Base-by-base conservation (phyloP, 2,113 vertebrate genomes). In the Gadus macrocephalus region DNA sequence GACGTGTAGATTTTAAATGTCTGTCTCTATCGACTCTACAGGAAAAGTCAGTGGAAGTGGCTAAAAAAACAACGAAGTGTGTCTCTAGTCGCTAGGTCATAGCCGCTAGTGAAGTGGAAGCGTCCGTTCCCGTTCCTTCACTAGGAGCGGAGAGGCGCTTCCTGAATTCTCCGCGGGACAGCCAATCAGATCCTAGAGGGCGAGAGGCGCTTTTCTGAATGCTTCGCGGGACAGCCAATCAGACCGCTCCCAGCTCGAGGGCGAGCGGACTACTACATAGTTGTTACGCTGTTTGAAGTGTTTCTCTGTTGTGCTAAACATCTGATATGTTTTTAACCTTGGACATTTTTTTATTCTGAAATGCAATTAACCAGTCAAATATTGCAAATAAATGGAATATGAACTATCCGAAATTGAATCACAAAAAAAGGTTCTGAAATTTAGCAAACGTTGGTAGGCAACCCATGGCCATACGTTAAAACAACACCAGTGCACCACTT, bases 71-170 rank as follows among this genome's bases (percentile, higher is more conserved):
- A 35, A 35, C 42, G 1, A 12, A 12, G 42, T 9, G 42, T 12
- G 42, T 49, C 5, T 49, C 81, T 78, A 69, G 71, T 75, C 5
- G 80, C 77, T 78, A 58, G 78, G 78, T 87, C 87, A 86, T 73
- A 81, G 74, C 80, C 82, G 73, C 78, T 78, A 70, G 82, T 61
- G 15, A 62, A 49, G 49, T 35, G 65, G 73, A 62, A 19, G 79
- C 79, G 81, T 78, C 67, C 71, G 62, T 64, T 64, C 71, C 69
- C 19, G 71, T 12, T 83, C 67, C 72, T 71, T 66, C 25, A 31
- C 19, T 42, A 58, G 2, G 53, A 15, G 62, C 61, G 25, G 81
- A 85, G 81, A 79, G 79, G 61, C 66, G 72, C 71, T 86, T 88
- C 78, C 82, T 78, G 75, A 74, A 60, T 19, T 8, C 19, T 6